Conservation (phyloP, 30 jellyfish, hydroid and myxozoan genomes). For the Clytia hemisphaerica region DNA sequence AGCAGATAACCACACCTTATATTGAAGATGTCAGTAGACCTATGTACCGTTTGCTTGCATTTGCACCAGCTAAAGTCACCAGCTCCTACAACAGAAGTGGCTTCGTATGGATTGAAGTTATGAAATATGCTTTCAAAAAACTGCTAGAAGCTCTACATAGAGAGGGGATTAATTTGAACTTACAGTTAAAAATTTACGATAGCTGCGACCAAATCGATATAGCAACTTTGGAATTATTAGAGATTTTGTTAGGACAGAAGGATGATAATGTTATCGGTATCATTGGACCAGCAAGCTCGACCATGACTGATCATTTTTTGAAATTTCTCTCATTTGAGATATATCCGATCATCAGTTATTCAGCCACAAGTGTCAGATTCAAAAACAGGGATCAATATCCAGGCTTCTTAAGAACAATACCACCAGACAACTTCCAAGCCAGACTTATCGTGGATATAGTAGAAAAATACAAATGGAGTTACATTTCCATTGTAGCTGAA, state of each 20-base stretch:
- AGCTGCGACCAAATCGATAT: constrained; percentile 1
- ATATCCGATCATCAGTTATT: neutral
- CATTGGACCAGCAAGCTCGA: constrained; percentile 11
- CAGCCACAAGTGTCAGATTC: neutral
- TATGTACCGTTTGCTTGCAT: too few relatives aligned
- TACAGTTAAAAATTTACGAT: neutral
- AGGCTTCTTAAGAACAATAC: neutral
- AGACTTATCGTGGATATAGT: neutral
- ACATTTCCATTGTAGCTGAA: neutral
- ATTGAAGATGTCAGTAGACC: neutral
- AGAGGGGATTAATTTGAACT: neutral
- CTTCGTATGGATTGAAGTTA: constrained; percentile 4
- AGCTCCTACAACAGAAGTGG: constrained; percentile 8
- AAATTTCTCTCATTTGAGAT: constrained; percentile 5
- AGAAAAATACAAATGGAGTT: neutral
- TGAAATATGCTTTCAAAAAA: constrained; percentile 2
- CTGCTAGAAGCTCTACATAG: neutral
- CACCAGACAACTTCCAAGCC: constrained; percentile 12
- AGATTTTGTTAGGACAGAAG: neutral
- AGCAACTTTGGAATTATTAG: neutral
- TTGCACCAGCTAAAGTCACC: neutral
- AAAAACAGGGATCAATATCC: neutral
- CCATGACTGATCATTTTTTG: neutral
- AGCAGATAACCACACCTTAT: neutral
- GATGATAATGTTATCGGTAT: constrained; percentile 6